These are phyloP conservation scores for Spondyliosoma cantharus DNA, from an alignment of 2,797 vertebrate genomes.

Conservation along the genomic window DNA sequence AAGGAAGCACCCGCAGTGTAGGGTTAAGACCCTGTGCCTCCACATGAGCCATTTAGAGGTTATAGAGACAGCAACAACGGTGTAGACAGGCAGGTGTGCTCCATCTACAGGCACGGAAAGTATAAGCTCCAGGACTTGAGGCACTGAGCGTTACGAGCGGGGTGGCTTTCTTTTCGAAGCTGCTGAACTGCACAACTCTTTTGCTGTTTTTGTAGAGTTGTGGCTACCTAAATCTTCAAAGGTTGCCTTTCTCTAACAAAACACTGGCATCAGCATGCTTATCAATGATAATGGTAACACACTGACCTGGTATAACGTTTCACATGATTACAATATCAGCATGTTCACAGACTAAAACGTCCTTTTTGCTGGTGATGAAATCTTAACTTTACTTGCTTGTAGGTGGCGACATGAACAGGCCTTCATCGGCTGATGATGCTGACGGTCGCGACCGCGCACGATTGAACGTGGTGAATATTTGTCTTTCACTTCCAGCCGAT, in stretches of 20 bases:
- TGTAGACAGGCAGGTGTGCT: background rate
- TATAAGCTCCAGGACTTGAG: background rate
- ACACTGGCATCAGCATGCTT: background rate
- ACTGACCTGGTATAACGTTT: background rate
- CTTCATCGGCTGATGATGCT: background rate
- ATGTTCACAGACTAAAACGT: background rate
- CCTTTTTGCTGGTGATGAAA: background rate
- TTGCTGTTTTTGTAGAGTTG: background rate
- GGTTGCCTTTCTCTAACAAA: background rate
- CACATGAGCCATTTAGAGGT: constrained; percentile 1
- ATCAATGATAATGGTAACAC: too few relatives aligned
- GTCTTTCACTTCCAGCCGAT: too few relatives aligned
- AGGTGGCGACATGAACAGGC: background rate
- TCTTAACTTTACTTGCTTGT: background rate
- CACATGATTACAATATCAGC: too few relatives aligned
- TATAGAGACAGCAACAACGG: constrained; percentile 7
- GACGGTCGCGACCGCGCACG: too few relatives aligned
- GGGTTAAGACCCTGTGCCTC: background rate
- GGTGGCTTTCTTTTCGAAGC: background rate
- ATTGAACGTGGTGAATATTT: too few relatives aligned
- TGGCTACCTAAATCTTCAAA: background rate
- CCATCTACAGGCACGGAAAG: constrained; percentile 19
- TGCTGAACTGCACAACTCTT: background rate
- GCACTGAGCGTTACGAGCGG: background rate
- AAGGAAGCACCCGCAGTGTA: constrained; percentile 36